A percentile compares a stretch with the other conserved stretches of the same genome.
These are phyloP conservation scores for Helicoverpa zea DNA, from an alignment of 1,140 invertebrate genomes.

Conservation along the genomic window DNA sequence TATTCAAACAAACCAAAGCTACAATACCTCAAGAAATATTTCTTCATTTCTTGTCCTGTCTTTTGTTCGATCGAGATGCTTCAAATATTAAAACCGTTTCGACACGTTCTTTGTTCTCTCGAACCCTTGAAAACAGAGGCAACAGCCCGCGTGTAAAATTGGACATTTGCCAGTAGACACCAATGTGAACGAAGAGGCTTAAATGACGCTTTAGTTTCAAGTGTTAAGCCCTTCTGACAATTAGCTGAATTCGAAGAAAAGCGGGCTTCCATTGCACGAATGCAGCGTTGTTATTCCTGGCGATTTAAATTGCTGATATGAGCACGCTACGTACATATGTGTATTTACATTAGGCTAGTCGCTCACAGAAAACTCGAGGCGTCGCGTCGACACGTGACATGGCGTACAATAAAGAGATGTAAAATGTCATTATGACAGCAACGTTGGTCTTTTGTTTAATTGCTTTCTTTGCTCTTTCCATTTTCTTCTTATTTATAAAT, in stretches of 20 bases:
- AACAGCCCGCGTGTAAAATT: conserved; percentile 71
- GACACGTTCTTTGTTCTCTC: conserved; percentile 68
- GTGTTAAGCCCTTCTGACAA: conserved; percentile 53
- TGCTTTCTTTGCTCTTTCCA: too few relatives aligned
- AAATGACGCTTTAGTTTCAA: conserved; percentile 34
- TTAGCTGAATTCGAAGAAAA: conserved; percentile 38
- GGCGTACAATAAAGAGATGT: too few relatives aligned
- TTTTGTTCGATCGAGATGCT: conserved; percentile 33
- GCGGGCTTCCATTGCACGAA: conserved; percentile 47
- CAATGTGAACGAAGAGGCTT: conserved; percentile 46
- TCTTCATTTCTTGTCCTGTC: conserved; percentile 7
- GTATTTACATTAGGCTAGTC: not conserved
- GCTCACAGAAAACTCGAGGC: too few relatives aligned
- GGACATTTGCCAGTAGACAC: conserved; percentile 68
- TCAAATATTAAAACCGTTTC: conserved; percentile 62
- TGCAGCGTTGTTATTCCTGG: conserved; percentile 35
- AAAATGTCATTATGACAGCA: too few relatives aligned
- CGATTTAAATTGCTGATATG: conserved; percentile 46
- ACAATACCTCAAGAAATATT: conserved; percentile 13
- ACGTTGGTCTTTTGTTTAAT: too few relatives aligned
- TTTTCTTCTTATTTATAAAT: too few relatives aligned
- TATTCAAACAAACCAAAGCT: conserved; percentile 27
- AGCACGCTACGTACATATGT: not conserved
- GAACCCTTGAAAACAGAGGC: conserved; percentile 67
- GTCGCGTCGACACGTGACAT: too few relatives aligned